phyloP scores from a whole-genome alignment of 1,140 invertebrate species.

The Heliothis subflexa region DNA sequence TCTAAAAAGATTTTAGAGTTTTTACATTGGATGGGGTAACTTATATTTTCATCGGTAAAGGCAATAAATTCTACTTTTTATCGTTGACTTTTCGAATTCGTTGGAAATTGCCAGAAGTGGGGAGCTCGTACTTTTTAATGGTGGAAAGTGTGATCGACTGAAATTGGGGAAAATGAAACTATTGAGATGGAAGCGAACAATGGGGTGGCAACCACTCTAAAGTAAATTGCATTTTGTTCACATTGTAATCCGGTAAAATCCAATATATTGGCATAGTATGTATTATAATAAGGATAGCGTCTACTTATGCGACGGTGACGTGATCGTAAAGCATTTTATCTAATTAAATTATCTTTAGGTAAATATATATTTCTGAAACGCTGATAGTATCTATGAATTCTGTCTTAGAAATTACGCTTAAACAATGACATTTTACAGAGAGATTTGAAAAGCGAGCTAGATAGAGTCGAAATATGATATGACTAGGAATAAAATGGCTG shows the following conservation, averaged over 20 bases:
- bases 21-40: constrained; percentile 61
- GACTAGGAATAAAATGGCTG: no score
- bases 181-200: constrained; percentile 44
- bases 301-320: no score
- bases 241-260: constrained; percentile 27
- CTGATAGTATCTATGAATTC: no score
- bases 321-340: no score
- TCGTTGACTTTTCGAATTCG: constrained; percentile 20
- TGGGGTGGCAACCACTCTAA: constrained; percentile 23
- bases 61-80: constrained; percentile 45
- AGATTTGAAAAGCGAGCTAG: no score
- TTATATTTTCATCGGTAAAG: constrained; percentile 56
- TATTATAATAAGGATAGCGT: neutral
- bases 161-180: constrained; percentile 44
- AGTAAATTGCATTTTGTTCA: constrained; percentile 30
- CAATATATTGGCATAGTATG: neutral
- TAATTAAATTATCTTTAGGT: no score
- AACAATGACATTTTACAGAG: no score
- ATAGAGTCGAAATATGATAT: no score
- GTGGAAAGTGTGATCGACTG: constrained; percentile 23
- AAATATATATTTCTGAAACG: no score
- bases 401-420: no score
- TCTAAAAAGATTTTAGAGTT: constrained; percentile 76
- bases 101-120: constrained; percentile 35
- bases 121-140: constrained; percentile 24